phyloP scores from a whole-genome alignment of 2,888 invertebrate species.

The Hoplodrina blanda region DNA sequence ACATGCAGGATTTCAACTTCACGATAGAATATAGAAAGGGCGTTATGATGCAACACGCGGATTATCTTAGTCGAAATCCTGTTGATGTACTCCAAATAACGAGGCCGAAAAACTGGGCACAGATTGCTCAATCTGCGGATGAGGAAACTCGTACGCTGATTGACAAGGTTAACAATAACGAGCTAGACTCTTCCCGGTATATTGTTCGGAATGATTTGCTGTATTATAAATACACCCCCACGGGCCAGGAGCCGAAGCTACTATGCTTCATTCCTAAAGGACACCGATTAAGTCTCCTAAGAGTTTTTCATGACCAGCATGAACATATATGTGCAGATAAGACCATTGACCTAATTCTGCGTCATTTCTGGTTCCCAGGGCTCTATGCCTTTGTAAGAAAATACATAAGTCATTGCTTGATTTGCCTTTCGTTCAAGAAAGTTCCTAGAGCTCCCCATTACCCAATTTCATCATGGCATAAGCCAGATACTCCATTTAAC shows the following conservation, averaged over 20 bases:
- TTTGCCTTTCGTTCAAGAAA: neutral
- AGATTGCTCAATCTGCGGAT: constrained; percentile 1
- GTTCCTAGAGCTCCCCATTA: constrained; percentile 3
- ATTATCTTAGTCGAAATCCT: constrained; percentile 2
- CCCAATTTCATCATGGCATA: neutral
- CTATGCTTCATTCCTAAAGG: neutral
- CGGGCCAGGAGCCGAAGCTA: too few species aligned
- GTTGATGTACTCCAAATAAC: constrained; percentile 4
- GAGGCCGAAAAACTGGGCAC: constrained; percentile 2
- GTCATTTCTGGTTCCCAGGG: constrained; percentile 5
- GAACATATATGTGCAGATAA: neutral
- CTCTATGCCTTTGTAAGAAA: neutral
- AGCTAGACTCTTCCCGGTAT: too few species aligned
- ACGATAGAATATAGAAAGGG: constrained; percentile 12
- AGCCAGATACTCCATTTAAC: constrained; percentile 1
- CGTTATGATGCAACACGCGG: constrained; percentile 5
- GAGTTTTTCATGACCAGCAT: constrained; percentile 4
- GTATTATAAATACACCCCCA: too few species aligned
- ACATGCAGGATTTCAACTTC: constrained; percentile 9
- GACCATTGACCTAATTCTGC: neutral
- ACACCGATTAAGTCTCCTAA: neutral
- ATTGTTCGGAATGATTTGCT: too few species aligned
- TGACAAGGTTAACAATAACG: too few species aligned
- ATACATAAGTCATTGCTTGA: neutral
- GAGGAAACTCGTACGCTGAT: neutral